These are phyloP conservation scores for Choloepus hoffmanni DNA, from an alignment of 2,113 vertebrate species.

Conservation along the genomic window DNA sequence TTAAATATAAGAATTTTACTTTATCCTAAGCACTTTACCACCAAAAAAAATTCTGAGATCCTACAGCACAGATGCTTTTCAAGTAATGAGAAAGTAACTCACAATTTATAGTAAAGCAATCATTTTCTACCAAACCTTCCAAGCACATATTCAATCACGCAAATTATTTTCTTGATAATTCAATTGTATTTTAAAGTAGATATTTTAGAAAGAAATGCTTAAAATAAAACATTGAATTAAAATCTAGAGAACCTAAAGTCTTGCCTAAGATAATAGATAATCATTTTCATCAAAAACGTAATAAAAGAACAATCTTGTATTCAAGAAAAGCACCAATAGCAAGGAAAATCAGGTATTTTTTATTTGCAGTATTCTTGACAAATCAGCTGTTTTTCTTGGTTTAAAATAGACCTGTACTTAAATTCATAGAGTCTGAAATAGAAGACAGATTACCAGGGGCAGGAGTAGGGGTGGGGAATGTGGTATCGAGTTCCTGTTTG, in stretches of 20 bases:
- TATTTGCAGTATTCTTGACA: not conserved
- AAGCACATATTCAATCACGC: not conserved
- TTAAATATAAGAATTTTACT: not conserved
- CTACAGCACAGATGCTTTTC: not conserved
- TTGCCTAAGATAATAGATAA: not conserved
- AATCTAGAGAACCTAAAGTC: not conserved
- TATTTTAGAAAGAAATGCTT: not conserved
- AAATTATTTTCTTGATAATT: constrained; percentile 22
- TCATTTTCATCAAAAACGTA: not conserved
- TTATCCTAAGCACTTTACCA: not conserved
- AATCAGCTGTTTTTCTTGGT: not conserved
- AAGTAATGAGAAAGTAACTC: not conserved
- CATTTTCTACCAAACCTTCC: not conserved
- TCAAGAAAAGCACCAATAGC: not conserved
- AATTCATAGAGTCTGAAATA: too few species aligned
- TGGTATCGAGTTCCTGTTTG: too few species aligned
- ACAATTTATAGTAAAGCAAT: not conserved
- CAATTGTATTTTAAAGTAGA: not conserved
- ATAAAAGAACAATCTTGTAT: not conserved
- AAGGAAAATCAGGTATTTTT: not conserved
- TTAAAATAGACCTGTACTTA: not conserved
- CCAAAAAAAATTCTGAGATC: not conserved
- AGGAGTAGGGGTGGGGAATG: too few species aligned
- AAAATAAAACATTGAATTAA: constrained; percentile 30
- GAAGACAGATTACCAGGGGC: too few species aligned